Percentiles rank a stretch among this genome's conserved stretches.
These are phyloP conservation scores for Ceratosolen solmsi DNA, from an alignment of 1,140 invertebrate species.

Conservation along the genomic window DNA sequence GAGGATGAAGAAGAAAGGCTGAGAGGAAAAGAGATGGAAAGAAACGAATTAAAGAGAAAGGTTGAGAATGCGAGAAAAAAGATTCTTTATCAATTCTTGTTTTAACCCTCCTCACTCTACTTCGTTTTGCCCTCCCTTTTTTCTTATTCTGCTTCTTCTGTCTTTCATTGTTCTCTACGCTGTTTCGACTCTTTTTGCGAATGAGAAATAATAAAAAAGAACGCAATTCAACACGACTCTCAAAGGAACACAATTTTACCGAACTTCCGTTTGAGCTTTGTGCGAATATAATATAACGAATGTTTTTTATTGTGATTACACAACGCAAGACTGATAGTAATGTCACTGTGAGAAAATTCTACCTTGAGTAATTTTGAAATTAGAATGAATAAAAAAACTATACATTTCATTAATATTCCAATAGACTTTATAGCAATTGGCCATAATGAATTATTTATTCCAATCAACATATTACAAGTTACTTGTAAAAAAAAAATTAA, in stretches of 20 bases:
- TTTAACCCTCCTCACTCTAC: conserved; percentile 20
- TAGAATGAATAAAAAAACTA: background rate
- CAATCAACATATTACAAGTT: too few species aligned
- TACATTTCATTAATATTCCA: background rate
- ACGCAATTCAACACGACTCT: background rate
- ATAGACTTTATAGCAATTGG: background rate
- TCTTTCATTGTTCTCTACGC: conserved; percentile 23
- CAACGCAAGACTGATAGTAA: background rate
- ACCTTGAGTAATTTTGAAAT: background rate
- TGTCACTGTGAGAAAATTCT: background rate
- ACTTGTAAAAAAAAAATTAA: too few species aligned
- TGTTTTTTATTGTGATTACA: conserved; percentile 4
- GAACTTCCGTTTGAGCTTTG: conserved; percentile 24
- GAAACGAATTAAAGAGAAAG: conserved; percentile 46
- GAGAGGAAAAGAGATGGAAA: conserved; percentile 37
- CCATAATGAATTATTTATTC: too few species aligned
- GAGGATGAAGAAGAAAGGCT: conserved; percentile 40
- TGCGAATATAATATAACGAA: background rate
- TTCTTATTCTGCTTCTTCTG: conserved; percentile 6
- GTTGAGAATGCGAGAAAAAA: conserved; percentile 25
- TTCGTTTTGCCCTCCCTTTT: background rate
- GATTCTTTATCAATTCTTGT: conserved; percentile 44
- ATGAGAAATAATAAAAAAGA: background rate
- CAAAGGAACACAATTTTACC: conserved; percentile 19
- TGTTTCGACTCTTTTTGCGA: conserved; percentile 2